A percentile compares a stretch with the other conserved stretches of the same genome.
These are phyloP conservation scores for Habrosyne pyritoides DNA, from an alignment of 2,888 invertebrate genomes.

Conservation along the genomic window DNA sequence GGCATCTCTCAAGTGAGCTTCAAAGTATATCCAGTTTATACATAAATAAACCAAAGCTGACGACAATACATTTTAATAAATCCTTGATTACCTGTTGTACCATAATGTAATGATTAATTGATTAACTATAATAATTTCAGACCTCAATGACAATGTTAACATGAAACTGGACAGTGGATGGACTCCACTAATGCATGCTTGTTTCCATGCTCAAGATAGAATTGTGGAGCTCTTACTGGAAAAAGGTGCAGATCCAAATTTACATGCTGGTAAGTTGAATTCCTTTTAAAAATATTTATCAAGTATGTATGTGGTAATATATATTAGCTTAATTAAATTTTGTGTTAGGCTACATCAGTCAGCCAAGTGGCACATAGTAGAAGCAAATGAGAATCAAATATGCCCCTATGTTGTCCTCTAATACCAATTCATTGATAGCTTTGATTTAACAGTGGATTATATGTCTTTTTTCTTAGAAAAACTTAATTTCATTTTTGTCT, in stretches of 20 bases:
- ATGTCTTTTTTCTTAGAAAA: no score
- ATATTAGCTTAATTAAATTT: no score
- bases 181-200: slow-evolving; percentile 85
- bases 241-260: slow-evolving; percentile 84
- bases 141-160: slow-evolving; percentile 61
- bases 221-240: slow-evolving; percentile 79
- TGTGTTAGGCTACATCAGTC: no score
- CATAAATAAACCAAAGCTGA: background rate
- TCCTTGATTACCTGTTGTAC: background rate
- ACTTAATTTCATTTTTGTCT: no score
- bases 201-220: slow-evolving; percentile 80
- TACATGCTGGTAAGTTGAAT: slow-evolving; percentile 59
- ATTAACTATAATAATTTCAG: slow-evolving; percentile 48
- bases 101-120: background rate
- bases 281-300: background rate
- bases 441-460: no score
- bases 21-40: background rate
- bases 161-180: slow-evolving; percentile 80
- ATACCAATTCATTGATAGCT: no score
- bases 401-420: no score
- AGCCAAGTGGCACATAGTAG: no score
- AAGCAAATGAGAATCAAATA: no score
- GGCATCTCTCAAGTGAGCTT: no score
- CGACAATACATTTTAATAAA: no score
- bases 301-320: no score